Base-by-base conservation (phyloP, 2,888 invertebrate genomes). In the Aleiodes testaceus region DNA sequence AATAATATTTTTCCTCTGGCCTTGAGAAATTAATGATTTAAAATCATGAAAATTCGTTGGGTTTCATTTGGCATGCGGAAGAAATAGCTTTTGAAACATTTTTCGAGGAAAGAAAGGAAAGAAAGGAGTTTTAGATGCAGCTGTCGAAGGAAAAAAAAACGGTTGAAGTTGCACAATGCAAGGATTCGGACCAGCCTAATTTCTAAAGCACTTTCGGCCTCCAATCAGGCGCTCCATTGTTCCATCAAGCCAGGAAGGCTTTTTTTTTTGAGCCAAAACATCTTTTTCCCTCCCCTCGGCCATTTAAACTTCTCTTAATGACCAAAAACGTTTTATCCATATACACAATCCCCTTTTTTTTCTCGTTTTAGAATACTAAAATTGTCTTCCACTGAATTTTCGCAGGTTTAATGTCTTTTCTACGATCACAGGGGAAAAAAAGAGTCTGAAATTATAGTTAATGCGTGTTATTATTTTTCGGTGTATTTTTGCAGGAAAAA, bases 201-300 rank as follows among this genome's bases (percentile, higher is more conserved):
- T 66, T 49, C 52, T 66, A 49, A 66, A 66, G 30, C 52, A 66
- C 12, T 49, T 42, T 52, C 1, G 26, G 18, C 72, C 76, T 74
- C 80, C 82, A 81, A 84, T 84, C 83, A 81, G 77, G 50, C 74
- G 66, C 36, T 20, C 72, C 74, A 82, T 84, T 84, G 82, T 84
- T 81, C 84, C 74, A 72, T 65, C 50, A 63, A 45, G 59, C 42
- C 61, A 74, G 74, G 76, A 80, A 80, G 73, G 78, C 77, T 75
- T 59, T 69, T 26, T 36, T 36, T 2, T 11, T 36, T 11, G 6
- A 9, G 11, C 11, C 59, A 14, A 59, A 59, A 42, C 11, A 36
- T 42, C 18, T 16, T 30, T 26, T 12, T 36, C 59, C 11, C 36
- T 36, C 7, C 36, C 9, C 9, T 6, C 6, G 6, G 5, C 36